phyloP scores from a whole-genome alignment of 2,888 invertebrate species.

The Drosophila putrida region DNA sequence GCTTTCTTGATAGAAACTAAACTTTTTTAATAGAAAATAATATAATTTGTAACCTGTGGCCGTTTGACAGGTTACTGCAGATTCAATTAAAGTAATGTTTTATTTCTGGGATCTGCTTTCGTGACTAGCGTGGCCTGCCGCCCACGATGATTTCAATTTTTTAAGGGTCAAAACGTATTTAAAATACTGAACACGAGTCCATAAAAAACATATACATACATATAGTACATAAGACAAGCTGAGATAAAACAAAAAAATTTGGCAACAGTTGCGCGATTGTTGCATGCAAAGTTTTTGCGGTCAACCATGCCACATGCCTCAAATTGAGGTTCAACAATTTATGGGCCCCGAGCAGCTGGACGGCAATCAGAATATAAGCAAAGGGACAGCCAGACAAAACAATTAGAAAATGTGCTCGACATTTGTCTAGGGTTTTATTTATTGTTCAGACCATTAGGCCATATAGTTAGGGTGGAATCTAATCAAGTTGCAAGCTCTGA shows the following conservation, averaged over 20 bases:
- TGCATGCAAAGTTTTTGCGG: constrained; percentile 67
- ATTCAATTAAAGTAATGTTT: neutral
- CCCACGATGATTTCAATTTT: neutral
- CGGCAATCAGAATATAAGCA: constrained; percentile 43
- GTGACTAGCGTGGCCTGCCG: too few species aligned
- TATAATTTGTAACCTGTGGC: neutral
- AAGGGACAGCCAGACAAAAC: constrained; percentile 48
- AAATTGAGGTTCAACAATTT: constrained; percentile 63
- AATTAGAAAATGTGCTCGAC: constrained; percentile 56
- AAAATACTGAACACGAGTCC: constrained; percentile 55
- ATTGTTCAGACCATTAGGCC: constrained; percentile 49
- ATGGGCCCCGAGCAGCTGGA: constrained; percentile 56
- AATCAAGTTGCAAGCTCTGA: constrained; percentile 33
- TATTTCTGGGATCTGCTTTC: neutral
- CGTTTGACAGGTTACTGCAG: neutral
- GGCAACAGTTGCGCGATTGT: constrained; percentile 70
- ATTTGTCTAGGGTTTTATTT: constrained; percentile 49
- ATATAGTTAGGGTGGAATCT: constrained; percentile 15
- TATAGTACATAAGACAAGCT: constrained; percentile 1
- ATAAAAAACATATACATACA: constrained; percentile 7
- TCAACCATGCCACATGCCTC: constrained; percentile 47
- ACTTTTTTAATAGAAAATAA: too few species aligned
- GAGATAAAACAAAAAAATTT: constrained; percentile 1
- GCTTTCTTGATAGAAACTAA: too few species aligned
- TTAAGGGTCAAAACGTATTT: constrained; percentile 39